Conservation (phyloP, 92 coral and sea anemone species). For the Pocillopora meandrina region DNA sequence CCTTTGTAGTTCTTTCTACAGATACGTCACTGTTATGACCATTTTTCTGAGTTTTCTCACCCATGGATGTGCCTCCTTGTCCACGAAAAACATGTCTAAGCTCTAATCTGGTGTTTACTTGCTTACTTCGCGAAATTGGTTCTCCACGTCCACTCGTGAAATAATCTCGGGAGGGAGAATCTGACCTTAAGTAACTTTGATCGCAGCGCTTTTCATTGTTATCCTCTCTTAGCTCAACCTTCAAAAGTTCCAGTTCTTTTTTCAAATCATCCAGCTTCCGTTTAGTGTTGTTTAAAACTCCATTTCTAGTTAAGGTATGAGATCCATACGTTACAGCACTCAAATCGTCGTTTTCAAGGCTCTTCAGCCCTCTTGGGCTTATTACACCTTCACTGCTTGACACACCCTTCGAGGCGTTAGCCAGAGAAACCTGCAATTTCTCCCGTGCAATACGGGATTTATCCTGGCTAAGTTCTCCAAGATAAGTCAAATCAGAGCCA, state of each 20-base stretch:
- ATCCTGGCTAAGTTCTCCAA: slow-evolving; percentile 16
- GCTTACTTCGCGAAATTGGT: neutral
- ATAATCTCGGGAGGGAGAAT: neutral
- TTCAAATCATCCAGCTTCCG: slow-evolving; percentile 22
- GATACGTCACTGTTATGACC: neutral
- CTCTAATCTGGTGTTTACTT: slow-evolving; percentile 2
- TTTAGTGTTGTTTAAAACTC: neutral
- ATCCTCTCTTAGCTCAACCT: neutral
- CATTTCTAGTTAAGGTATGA: neutral
- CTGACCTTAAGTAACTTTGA: neutral
- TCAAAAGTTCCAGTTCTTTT: slow-evolving; percentile 30
- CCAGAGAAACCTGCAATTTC: neutral
- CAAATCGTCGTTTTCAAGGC: neutral
- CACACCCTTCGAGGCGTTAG: neutral
- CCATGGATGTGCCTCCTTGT: neutral
- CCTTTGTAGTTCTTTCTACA: neutral
- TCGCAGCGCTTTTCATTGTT: neutral
- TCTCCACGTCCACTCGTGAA: neutral
- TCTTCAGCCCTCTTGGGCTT: neutral
- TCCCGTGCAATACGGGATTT: slow-evolving; percentile 13
- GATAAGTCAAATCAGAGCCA: slow-evolving; percentile 36
- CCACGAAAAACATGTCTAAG: slow-evolving; percentile 13
- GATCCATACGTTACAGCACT: neutral
- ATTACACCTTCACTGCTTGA: neutral
- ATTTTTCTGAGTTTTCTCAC: neutral